These are phyloP conservation scores for Rhagoletis zephyria DNA, from an alignment of 1,140 invertebrate genomes.

Conservation along the genomic window DNA sequence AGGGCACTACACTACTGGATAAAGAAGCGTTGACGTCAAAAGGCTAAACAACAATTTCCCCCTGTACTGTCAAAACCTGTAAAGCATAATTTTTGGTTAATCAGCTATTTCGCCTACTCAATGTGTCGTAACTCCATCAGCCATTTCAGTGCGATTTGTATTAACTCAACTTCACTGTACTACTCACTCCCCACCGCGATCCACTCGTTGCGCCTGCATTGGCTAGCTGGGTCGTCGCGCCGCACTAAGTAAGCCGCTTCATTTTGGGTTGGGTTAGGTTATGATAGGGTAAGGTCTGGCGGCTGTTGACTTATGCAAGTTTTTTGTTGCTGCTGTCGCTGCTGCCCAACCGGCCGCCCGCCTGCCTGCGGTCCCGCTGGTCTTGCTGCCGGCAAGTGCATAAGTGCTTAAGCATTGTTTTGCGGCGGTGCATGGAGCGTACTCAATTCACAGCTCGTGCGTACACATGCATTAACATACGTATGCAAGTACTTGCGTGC, in stretches of 20 bases:
- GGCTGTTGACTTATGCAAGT: conserved; percentile 37
- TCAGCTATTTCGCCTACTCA: background rate
- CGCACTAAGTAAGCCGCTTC: conserved; percentile 5
- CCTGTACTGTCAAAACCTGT: too few relatives aligned
- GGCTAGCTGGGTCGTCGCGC: background rate
- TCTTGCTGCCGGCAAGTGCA: conserved; percentile 7
- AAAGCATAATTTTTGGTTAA: background rate
- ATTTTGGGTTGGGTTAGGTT: conserved; percentile 52
- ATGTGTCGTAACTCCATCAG: conserved; percentile 3
- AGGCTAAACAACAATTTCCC: too few relatives aligned
- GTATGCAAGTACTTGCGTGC: background rate
- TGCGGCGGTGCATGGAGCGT: conserved; percentile 27
- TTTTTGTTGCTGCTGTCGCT: background rate
- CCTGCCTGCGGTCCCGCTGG: background rate
- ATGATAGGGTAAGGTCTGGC: conserved; percentile 51
- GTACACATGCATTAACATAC: background rate
- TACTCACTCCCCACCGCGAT: background rate
- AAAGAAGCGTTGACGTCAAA: too few relatives aligned
- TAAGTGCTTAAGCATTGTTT: conserved; percentile 10
- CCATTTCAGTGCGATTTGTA: background rate
- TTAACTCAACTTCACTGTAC: background rate
- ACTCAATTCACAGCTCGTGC: conserved; percentile 28
- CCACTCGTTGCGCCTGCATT: background rate
- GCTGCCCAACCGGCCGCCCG: background rate
- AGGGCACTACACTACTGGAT: background rate